phyloP scores from a whole-genome alignment of 2,113 vertebrate genomes.

The Azemiops feae region DNA sequence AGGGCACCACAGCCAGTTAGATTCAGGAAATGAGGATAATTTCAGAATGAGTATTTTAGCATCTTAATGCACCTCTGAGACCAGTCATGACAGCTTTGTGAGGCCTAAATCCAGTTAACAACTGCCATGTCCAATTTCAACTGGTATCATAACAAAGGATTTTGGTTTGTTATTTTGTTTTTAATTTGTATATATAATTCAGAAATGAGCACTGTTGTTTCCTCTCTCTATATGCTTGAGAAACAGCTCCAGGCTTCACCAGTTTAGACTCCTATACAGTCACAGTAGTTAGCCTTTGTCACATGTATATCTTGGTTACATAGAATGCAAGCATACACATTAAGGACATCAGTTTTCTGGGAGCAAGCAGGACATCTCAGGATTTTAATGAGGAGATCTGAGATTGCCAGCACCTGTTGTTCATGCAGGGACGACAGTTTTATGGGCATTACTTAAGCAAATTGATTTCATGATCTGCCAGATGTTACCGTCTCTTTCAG shows the following conservation, averaged over 20 bases:
- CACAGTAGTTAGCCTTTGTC: conserved; percentile 44
- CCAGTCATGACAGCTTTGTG: neutral
- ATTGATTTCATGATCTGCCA: conserved; percentile 62
- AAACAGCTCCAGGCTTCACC: conserved; percentile 67
- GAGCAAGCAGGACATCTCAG: conserved; percentile 27
- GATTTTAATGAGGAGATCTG: conserved; percentile 44
- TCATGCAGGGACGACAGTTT: conserved; percentile 60
- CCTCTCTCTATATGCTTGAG: conserved; percentile 68
- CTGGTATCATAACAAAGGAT: conserved; percentile 59
- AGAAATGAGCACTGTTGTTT: conserved; percentile 72
- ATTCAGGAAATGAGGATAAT: conserved; percentile 85
- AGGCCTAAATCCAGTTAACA: conserved; percentile 67
- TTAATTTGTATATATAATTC: conserved; percentile 69
- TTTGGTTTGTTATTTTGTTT: conserved; percentile 59
- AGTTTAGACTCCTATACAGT: conserved; percentile 42
- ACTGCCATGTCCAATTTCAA: conserved; percentile 74
- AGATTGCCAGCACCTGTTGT: conserved; percentile 61
- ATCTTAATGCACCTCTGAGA: conserved; percentile 73
- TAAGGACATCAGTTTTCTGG: conserved; percentile 21
- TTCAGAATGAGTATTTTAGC: conserved; percentile 92
- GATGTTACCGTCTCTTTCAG: conserved; percentile 42
- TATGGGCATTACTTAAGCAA: conserved; percentile 86
- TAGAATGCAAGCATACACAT: conserved; percentile 34
- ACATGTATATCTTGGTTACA: conserved; percentile 21
- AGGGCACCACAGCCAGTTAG: conserved; percentile 78